These are phyloP conservation scores for Pterocles burchelli DNA, from an alignment of 2,113 vertebrate species.

Conservation along the genomic window DNA sequence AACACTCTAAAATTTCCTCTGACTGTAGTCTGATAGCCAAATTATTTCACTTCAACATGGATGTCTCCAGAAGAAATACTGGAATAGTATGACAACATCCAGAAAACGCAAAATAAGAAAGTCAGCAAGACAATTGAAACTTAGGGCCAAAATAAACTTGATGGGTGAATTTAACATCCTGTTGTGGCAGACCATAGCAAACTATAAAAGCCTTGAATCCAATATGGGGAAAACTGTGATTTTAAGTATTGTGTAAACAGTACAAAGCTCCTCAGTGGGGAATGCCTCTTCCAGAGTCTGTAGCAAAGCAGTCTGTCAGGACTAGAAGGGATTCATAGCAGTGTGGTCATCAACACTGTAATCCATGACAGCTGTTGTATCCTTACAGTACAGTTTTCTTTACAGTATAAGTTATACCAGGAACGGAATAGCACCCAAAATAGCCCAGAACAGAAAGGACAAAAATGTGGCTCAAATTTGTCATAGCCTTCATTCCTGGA, in stretches of 20 bases:
- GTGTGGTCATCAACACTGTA: not conserved
- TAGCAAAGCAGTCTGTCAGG: not conserved
- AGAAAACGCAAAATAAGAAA: slow-evolving; percentile 8
- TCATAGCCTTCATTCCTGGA: not conserved
- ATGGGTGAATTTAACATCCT: not conserved
- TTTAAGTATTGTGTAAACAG: not conserved
- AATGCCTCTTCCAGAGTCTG: not conserved
- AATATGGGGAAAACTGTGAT: not conserved
- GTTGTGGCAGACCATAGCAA: not conserved
- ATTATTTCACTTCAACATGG: slow-evolving; percentile 1
- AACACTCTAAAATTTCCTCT: not conserved
- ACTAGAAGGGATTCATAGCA: not conserved
- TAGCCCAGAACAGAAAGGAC: not conserved
- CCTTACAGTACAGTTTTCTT: not conserved
- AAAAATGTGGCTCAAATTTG: not conserved
- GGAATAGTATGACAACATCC: not conserved
- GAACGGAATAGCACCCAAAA: not conserved
- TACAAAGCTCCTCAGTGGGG: not conserved
- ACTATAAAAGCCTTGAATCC: not conserved
- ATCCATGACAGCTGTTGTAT: not conserved
- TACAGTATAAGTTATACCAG: not conserved
- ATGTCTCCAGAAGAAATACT: slow-evolving; percentile 5
- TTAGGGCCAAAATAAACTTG: not conserved
- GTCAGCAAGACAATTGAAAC: not conserved
- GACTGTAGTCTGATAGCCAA: not conserved